These are phyloP conservation scores for Chloroceryle inda DNA, from an alignment of 2,797 vertebrate species.

Conservation along the genomic window DNA sequence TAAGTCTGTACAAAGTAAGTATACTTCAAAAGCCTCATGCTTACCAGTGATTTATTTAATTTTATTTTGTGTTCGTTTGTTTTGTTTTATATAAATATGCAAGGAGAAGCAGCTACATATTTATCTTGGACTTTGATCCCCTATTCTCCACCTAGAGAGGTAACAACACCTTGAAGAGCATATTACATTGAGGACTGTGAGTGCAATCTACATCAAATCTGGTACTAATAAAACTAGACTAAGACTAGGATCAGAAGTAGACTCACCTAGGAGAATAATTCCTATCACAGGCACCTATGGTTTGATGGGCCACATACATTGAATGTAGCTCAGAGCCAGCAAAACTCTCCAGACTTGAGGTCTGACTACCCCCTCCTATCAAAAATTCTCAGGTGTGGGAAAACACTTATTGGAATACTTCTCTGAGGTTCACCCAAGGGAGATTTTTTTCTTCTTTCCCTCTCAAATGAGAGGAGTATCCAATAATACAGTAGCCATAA, in stretches of 20 bases:
- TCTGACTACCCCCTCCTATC: background rate
- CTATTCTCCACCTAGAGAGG: too few species aligned
- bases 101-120: background rate
- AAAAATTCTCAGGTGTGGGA: background rate
- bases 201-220: background rate
- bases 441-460: background rate
- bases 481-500: conserved; percentile 33
- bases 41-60: background rate
- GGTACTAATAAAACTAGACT: conserved; percentile 21
- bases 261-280: conserved; percentile 42
- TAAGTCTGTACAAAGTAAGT: background rate
- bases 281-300: conserved; percentile 31
- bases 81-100: background rate
- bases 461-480: background rate
- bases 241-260: background rate
- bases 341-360: background rate
- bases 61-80: background rate
- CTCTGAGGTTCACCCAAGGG: background rate
- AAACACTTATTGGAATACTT: background rate
- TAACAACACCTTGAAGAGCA: background rate
- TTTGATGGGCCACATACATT: conserved; percentile 61
- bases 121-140: background rate
- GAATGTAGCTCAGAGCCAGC: background rate
- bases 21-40: background rate
- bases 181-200: background rate